Evolutionary conservation across 2,113 vertebrate genomes (phyloP).

Genomic region (Murina feae): DNA sequence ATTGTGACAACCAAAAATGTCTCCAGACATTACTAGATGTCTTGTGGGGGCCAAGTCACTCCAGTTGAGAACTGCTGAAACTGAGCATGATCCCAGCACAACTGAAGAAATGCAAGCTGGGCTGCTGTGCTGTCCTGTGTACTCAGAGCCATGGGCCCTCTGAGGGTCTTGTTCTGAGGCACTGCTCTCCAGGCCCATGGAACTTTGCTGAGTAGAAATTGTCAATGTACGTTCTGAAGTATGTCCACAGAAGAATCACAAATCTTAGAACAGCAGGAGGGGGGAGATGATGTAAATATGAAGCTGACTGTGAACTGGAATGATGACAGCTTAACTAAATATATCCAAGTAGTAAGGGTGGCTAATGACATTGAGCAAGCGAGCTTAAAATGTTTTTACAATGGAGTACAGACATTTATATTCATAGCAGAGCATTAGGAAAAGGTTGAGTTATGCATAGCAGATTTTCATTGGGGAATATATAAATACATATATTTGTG

Average conservation of each 20-base stretch:
- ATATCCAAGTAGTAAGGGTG: conserved; percentile 41
- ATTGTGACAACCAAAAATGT: neutral
- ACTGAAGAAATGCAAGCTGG: neutral
- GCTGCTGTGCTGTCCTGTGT: no score
- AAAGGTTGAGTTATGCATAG: neutral
- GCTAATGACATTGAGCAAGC: conserved; percentile 32
- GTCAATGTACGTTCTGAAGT: neutral
- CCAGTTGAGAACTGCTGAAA: neutral
- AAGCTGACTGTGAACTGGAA: conserved; percentile 46
- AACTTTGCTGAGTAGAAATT: neutral
- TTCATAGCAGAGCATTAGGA: neutral
- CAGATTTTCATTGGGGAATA: neutral
- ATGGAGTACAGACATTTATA: conserved; percentile 22
- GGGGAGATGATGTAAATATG: neutral
- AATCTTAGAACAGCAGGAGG: neutral
- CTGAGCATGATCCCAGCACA: neutral
- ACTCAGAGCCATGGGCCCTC: neutral
- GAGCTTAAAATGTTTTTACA: conserved; percentile 14
- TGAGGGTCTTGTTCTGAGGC: neutral
- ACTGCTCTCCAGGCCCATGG: neutral
- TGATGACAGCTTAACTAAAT: conserved; percentile 45
- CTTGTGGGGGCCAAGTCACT: neutral
- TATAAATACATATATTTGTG: neutral
- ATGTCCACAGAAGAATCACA: conserved; percentile 28
- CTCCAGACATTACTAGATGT: neutral